phyloP scores from a whole-genome alignment of 2,888 invertebrate species.

The Sepioteuthis lessoniana region DNA sequence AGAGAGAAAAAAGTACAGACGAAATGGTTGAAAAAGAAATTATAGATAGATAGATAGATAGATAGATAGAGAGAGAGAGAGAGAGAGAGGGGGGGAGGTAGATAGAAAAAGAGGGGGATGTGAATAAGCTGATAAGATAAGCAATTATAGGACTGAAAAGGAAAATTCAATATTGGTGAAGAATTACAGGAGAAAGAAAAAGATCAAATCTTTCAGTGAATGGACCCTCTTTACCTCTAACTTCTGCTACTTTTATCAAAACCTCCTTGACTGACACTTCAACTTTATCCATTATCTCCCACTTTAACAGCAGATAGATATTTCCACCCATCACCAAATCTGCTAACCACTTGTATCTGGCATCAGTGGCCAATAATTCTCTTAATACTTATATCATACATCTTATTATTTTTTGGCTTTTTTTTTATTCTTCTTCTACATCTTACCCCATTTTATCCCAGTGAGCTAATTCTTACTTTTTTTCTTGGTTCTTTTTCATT shows the following conservation, averaged over 20 bases:
- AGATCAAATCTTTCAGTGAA: background rate
- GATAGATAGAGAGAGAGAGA: background rate
- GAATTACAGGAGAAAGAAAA: background rate
- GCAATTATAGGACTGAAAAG: background rate
- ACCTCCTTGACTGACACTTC: background rate
- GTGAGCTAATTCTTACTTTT: background rate
- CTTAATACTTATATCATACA: background rate
- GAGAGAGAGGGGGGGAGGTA: background rate
- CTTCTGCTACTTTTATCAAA: background rate
- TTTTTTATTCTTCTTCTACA: background rate
- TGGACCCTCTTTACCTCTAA: background rate
- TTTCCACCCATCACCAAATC: background rate
- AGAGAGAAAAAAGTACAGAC: too few relatives aligned
- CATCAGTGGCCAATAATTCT: background rate
- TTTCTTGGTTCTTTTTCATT: background rate
- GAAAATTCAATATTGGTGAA: background rate
- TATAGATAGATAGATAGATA: too few relatives aligned
- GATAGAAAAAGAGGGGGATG: background rate
- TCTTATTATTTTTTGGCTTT: background rate
- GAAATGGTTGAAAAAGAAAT: too few relatives aligned
- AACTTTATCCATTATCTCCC: background rate
- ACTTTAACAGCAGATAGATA: background rate
- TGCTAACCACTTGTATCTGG: background rate
- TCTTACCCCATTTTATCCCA: background rate
- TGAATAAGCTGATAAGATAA: background rate